Evolutionary conservation across 2,888 invertebrate genomes (phyloP), one percentile per base, ranked within the genome.

Genomic region (Drosophila cyrtoloma): DNA sequence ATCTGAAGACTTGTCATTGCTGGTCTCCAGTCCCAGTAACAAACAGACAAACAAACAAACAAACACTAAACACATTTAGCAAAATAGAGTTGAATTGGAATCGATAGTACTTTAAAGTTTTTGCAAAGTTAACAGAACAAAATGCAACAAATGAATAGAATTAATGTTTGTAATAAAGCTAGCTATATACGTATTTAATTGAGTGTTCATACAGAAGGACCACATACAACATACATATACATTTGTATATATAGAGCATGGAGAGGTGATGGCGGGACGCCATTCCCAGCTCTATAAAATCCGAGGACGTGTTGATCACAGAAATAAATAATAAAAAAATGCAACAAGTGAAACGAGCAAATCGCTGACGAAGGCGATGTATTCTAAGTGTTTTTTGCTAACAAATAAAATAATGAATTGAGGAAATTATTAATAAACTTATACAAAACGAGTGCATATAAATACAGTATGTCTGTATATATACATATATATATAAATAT

Each of bases 331-430:
- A 53, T 33, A 14, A 19, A 35, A 26, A 55, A 16, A 5, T 37
- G 19, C 28, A 37, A n/a, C 28, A 39, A 30, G 51, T 60, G 53
- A 61, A 64, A 64, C 68, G 58, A 83, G 55, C 22, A 81, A 74
- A 67, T 70, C 50, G 63, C 60, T 55, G 71, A 67, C 64, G 71
- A 67, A 72, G 60, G 58, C 66, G 66, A 81, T 61, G 60, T 86
- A 83, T 77, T 73, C 28, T 77, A 86, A 85, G 91, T 81, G 87
- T 80, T 89, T 84, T 83, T 85, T 85, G 89, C 89, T 90, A 90
- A 89, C 84, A 86, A 71, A 82, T 85, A 75, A 70, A 69, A 51
- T 75, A 85, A 75, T 75, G 39, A 79, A 82, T 79, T 82, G 52
- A 77, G 57, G 65, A 75, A 71, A 89, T 71, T 77, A 89, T 84